Evolutionary conservation across 1,140 invertebrate genomes (phyloP), one percentile per base, ranked within the genome.

Genomic region (Colletes latitarsis): DNA sequence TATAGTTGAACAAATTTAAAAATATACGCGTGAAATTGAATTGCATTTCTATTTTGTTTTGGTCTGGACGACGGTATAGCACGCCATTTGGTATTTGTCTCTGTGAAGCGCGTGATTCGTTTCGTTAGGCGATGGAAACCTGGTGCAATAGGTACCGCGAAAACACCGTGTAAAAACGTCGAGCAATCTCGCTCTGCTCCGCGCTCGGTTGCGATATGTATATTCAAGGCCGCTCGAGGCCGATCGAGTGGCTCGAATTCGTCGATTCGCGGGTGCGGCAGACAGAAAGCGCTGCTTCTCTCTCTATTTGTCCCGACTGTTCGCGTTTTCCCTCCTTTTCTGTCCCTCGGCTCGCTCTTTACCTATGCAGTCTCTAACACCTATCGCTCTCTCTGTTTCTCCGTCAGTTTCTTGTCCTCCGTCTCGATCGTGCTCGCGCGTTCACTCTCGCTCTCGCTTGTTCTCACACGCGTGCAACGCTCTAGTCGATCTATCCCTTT

Each of bases 171-270:
- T 52, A 81, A 80, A n/a, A 81, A 57, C 64, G 79, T 81, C 60
- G 78, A 64, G 49, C 76, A 67, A 82, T 85, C 77, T 76, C 69
- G 60, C 64, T 69, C 70, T n/a, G 62, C 69, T n/a, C 77, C 43
- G 19, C 19, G 19, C 52, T 5, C 75, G 57, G 21, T 58, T 72
- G 66, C 73, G 52, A 79, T 72, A 52, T 46, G 43, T 46, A 46
- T 39, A 66, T 80, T 74, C 85, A 87, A 87, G 85, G 85, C 84
- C 84, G 77, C 76, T 87, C 85, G 85, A 87, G 85, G 85, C 85
- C 85, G 81, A 87, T 86, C 84, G 84, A 87, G 84, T 86, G 76
- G 77, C 60, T 86, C 74, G 84, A 87, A 87, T 87, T 87, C 69
- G 84, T 75, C 64, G 81, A 68, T 77, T 78, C 58, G 81, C 83